Evolutionary conservation across 2,888 invertebrate genomes (phyloP).

Genomic region (Enoplolaimus lenunculus): DNA sequence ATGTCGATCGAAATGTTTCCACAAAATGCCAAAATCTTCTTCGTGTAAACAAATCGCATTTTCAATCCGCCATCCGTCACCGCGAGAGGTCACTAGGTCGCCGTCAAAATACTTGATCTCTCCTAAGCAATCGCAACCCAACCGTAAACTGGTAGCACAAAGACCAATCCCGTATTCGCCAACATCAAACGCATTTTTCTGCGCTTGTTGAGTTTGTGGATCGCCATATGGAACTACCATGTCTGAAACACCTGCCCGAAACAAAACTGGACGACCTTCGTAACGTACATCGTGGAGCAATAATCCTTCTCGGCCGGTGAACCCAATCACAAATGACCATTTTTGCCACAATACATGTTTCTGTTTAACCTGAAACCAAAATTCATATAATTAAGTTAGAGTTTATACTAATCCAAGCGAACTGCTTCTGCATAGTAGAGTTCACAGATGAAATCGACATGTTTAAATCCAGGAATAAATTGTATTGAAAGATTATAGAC

Average conservation of each 20-base stretch:
- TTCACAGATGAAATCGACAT: too few relatives aligned
- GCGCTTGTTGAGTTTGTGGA: slow-evolving; percentile 19
- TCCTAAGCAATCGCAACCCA: slow-evolving; percentile 24
- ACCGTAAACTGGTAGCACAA: slow-evolving; percentile 19
- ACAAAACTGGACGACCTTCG: slow-evolving; percentile 20
- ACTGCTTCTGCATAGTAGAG: too few relatives aligned
- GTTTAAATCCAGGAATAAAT: too few relatives aligned
- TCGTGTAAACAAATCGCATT: slow-evolving; percentile 23
- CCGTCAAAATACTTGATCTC: slow-evolving; percentile 24
- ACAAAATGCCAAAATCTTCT: slow-evolving; percentile 22
- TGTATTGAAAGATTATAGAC: too few relatives aligned
- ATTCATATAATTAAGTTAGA: background rate
- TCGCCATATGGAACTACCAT: slow-evolving; percentile 24
- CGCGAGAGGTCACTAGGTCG: slow-evolving; percentile 11
- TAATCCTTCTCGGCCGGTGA: slow-evolving; percentile 20
- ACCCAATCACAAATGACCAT: slow-evolving; percentile 22
- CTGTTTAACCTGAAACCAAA: slow-evolving; percentile 18
- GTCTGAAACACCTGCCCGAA: slow-evolving; percentile 21
- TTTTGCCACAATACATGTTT: slow-evolving; percentile 23
- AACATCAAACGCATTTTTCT: slow-evolving; percentile 24
- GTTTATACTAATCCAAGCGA: background rate
- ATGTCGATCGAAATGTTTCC: slow-evolving; percentile 17
- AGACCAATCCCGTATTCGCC: slow-evolving; percentile 22
- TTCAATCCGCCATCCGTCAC: slow-evolving; percentile 16
- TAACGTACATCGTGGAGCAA: slow-evolving; percentile 21